phyloP scores from a whole-genome alignment of 1,140 invertebrate species.

The Pomacea maculata region DNA sequence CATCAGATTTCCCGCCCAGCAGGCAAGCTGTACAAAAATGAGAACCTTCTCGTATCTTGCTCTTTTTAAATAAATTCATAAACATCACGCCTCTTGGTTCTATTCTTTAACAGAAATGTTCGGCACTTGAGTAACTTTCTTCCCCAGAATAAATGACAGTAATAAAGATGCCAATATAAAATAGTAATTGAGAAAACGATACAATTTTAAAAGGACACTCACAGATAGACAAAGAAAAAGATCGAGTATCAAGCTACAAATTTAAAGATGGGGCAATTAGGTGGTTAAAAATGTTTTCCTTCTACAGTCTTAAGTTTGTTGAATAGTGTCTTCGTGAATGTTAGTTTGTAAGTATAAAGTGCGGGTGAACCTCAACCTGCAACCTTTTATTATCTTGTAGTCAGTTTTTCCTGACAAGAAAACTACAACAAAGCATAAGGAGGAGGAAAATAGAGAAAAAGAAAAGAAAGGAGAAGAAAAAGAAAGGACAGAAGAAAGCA shows the following conservation, averaged over 20 bases:
- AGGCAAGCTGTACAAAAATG: conserved; percentile 50
- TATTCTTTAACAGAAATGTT: no score
- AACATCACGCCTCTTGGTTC: no score
- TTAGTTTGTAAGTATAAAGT: neutral
- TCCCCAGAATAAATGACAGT: neutral
- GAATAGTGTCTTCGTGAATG: neutral
- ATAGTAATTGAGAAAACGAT: neutral
- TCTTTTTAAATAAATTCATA: no score
- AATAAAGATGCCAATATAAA: neutral
- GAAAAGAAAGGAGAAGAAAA: no score
- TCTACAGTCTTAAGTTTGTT: neutral
- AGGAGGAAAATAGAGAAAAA: no score
- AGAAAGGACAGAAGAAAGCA: no score
- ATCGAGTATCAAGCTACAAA: neutral
- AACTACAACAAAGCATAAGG: no score
- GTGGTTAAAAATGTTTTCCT: neutral
- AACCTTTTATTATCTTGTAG: neutral
- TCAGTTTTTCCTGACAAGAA: no score
- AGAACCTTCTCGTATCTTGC: neutral
- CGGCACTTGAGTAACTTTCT: no score
- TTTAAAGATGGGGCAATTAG: neutral
- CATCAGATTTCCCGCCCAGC: conserved; percentile 81
- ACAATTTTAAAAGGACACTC: neutral
- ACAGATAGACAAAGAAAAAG: conserved; percentile 5
- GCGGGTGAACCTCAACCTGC: neutral